Percentiles rank a stretch among this genome's conserved stretches.
phyloP scores from a whole-genome alignment of 2,888 invertebrate genomes.

The Allygus modestus region DNA sequence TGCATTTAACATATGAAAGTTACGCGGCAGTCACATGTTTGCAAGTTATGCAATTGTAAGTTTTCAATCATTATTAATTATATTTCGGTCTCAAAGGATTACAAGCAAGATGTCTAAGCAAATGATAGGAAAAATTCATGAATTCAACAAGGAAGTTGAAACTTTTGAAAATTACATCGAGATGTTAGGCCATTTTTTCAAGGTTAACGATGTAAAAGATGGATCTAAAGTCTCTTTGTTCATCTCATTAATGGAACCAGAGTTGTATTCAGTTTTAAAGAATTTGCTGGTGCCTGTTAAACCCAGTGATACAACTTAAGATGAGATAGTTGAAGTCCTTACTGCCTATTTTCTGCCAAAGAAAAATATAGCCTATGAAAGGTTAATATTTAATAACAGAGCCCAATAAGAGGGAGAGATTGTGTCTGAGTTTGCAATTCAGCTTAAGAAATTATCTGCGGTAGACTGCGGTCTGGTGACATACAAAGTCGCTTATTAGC shows the following conservation, averaged over 20 bases:
- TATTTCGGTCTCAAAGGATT: too few species aligned
- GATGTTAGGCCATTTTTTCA: conserved; percentile 1
- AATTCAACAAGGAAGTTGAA: conserved; percentile 14
- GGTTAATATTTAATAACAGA: conserved; percentile 60
- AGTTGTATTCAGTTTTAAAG: conserved; percentile 61
- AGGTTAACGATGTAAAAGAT: not conserved
- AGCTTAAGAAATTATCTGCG: conserved; percentile 49
- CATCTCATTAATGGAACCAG: conserved; percentile 60
- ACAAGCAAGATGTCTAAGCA: not conserved
- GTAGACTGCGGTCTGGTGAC: conserved; percentile 22
- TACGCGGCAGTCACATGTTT: too few species aligned
- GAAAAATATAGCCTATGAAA: conserved; percentile 45
- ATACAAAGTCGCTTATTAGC: not conserved
- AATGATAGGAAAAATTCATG: not conserved
- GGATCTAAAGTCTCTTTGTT: conserved; percentile 11
- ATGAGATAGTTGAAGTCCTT: conserved; percentile 32
- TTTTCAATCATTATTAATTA: too few species aligned
- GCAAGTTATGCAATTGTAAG: too few species aligned
- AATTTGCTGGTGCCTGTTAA: conserved; percentile 60
- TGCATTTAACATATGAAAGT: too few species aligned
- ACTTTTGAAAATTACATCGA: conserved; percentile 42
- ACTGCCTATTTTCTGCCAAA: conserved; percentile 51
- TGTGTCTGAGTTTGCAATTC: conserved; percentile 58
- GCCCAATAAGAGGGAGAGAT: conserved; percentile 54
- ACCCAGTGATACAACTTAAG: conserved; percentile 48